Percentiles rank a stretch among this genome's conserved stretches.
Evolutionary conservation across 2,113 vertebrate genomes (phyloP).

Genomic region (Isichthys henryi): DNA sequence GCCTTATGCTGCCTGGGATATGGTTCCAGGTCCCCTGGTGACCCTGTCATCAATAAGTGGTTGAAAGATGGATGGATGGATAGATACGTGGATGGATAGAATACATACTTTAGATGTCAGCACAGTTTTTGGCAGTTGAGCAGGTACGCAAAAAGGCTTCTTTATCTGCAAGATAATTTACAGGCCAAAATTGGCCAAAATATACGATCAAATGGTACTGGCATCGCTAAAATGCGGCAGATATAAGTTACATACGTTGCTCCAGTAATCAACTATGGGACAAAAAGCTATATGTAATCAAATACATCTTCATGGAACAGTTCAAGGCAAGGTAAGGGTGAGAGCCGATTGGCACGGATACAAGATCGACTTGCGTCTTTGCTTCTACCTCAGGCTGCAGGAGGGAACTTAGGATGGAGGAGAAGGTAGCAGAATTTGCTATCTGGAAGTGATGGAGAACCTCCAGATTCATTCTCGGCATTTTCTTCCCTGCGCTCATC

Average conservation of each 20-base stretch:
- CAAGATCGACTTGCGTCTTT: not conserved
- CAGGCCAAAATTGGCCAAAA: not conserved
- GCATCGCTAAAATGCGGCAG: not conserved
- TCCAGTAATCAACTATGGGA: not conserved
- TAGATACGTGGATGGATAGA: not conserved
- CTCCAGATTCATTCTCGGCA: slow-evolving; percentile 33
- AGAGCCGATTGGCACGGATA: not conserved
- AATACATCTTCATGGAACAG: not conserved
- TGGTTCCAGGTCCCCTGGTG: not conserved
- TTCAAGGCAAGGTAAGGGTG: not conserved
- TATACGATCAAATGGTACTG: not conserved
- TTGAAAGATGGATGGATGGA: not conserved
- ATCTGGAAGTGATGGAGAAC: slow-evolving; percentile 15
- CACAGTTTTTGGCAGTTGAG: not conserved
- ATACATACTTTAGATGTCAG: not conserved
- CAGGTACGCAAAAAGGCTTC: not conserved
- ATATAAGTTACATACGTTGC: not conserved
- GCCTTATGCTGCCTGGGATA: not conserved
- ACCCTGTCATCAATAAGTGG: not conserved
- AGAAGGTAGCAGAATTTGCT: not conserved
- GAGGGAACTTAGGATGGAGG: not conserved
- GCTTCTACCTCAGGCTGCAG: not conserved
- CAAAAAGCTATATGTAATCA: not conserved
- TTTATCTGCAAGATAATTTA: not conserved
- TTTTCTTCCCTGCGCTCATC: slow-evolving; percentile 52